These are phyloP conservation scores for Coecobrya sp. DNA, from an alignment of 2,888 invertebrate genomes.

Conservation along the genomic window DNA sequence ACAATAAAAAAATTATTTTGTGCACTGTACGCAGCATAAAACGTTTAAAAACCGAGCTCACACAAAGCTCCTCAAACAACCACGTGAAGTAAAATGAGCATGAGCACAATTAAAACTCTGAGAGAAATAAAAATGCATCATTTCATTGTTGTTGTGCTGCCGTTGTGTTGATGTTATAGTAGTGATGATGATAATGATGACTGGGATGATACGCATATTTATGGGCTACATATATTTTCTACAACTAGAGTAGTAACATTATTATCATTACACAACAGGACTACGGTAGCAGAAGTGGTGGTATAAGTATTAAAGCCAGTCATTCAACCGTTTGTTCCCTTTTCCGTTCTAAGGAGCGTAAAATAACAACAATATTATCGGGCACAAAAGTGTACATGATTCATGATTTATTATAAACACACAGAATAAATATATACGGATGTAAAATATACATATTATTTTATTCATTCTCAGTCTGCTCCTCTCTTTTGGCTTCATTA, in stretches of 20 bases:
- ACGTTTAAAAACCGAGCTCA: background rate
- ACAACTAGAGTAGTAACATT: background rate
- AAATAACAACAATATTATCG: constrained; percentile 15
- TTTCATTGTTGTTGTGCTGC: background rate
- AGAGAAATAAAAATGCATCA: constrained; percentile 7
- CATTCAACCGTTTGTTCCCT: constrained; percentile 68
- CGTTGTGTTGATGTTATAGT: too few species aligned
- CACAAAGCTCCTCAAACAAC: constrained; percentile 3
- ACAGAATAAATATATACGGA: background rate
- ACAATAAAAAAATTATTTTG: background rate
- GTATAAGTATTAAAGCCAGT: constrained; percentile 57
- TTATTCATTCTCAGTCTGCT: background rate
- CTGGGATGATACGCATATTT: constrained; percentile 25
- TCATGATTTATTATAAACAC: background rate
- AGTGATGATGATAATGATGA: background rate
- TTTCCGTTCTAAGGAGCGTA: constrained; percentile 61
- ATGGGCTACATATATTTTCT: background rate
- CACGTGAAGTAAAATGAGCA: background rate
- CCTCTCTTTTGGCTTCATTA: constrained; percentile 2
- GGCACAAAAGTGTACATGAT: background rate
- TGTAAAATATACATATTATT: background rate
- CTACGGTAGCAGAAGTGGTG: constrained; percentile 5
- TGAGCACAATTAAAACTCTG: background rate
- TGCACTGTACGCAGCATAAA: background rate
- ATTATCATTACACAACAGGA: background rate